Base-by-base conservation (phyloP, 2,113 vertebrate genomes). In the Lathamus discolor region DNA sequence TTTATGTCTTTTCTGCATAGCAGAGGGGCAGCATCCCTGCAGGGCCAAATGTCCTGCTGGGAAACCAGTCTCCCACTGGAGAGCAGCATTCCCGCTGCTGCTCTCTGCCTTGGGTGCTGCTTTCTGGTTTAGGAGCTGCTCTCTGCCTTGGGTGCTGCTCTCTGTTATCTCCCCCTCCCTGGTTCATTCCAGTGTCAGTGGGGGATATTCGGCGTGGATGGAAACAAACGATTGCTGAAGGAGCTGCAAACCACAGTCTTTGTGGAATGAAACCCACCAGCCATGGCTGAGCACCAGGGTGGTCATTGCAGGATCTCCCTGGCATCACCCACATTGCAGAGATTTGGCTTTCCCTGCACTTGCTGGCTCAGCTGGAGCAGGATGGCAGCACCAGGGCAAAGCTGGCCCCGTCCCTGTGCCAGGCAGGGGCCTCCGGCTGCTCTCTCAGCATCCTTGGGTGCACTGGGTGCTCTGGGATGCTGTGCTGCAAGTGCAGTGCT, bases 381-480 rank as follows among this genome's bases (percentile, higher is more conserved):
- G 51, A 24, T 5, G 39, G 49, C n/a, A 7, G 62, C 0, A 1
- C 35, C 2, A 27, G 62, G 44, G 49, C 63, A 48, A 63, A 31
- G 48, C 52, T 68, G 79, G 64, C 27, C 25, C 6, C 0, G 0
- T 15, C 31, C 8, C 28, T 14, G 41, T 2, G 7, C 62, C 37
- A 0, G 0, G 33, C 62, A 61, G 41, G 27, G 24, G 61, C n/a
- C 37, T 33, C 35, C 3, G 3, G 37, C 33, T 7, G 39, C 48
- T 54, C 35, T 13, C 31, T 35, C 15, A 3, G 19, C 13, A 24
- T 20, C 48, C 0, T 11, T 0, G 2, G 17, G 7, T 5, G 13
- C 23, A 17, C 7, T 0, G 0, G 27, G 22, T 6, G 11, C 17
- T 24, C 62, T 0, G 4, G 5, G 28, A 39, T 1, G 1, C 76